Conservation (phyloP, 2,113 vertebrate genomes). For the Archocentrus centrarchus region DNA sequence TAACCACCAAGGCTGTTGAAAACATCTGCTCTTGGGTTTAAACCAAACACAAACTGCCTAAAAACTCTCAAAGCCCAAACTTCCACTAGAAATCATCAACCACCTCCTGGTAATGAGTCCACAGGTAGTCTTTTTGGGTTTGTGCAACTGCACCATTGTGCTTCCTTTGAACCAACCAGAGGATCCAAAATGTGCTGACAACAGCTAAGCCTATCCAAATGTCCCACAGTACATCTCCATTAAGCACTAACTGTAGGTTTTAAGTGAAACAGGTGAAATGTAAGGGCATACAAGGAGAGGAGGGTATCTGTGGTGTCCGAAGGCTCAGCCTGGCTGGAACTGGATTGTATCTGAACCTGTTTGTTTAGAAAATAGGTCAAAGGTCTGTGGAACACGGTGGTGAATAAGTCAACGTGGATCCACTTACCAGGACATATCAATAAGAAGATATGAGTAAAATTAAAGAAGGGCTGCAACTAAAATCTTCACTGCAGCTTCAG, state of each 20-base stretch:
- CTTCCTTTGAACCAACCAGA: slow-evolving; percentile 9
- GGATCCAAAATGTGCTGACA: slow-evolving; percentile 47
- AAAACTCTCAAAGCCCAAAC: slow-evolving; percentile 27
- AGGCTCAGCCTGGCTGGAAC: slow-evolving; percentile 38
- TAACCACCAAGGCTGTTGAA: not conserved
- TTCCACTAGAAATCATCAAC: slow-evolving; percentile 55
- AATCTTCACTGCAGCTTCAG: not conserved
- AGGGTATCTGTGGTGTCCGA: not conserved
- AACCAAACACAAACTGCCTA: slow-evolving; percentile 43
- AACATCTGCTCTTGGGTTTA: not conserved
- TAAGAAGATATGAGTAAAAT: not conserved
- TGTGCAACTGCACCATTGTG: slow-evolving; percentile 41
- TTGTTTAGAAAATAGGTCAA: slow-evolving; percentile 53
- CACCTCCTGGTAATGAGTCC: slow-evolving; percentile 48
- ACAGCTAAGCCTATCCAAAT: not conserved
- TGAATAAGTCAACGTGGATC: not conserved
- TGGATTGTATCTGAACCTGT: slow-evolving; percentile 37
- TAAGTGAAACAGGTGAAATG: not conserved
- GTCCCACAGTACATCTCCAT: slow-evolving; percentile 8
- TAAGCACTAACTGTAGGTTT: slow-evolving; percentile 20
- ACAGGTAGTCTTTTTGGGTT: slow-evolving; percentile 21
- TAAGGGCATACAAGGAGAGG: not conserved
- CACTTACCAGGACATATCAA: not conserved
- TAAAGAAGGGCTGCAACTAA: slow-evolving; percentile 1
- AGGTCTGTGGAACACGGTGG: slow-evolving; percentile 14